Conservation (phyloP, 1,140 invertebrate species). For the Laodelphax striatellus region DNA sequence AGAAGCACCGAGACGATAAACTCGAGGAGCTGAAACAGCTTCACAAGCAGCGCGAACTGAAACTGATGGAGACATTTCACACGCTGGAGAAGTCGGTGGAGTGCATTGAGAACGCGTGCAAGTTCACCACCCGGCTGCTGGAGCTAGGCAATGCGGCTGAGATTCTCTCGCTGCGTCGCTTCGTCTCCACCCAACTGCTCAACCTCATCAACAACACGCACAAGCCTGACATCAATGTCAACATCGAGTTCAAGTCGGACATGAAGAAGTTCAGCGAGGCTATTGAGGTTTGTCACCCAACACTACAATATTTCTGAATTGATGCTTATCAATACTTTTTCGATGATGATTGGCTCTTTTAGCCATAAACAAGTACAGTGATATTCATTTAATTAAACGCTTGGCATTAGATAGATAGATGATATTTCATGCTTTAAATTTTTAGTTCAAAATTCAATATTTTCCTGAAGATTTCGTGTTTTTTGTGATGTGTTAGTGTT, state of each 20-base stretch:
- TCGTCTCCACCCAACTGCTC: slow-evolving; percentile 59
- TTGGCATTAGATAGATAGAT: too few relatives aligned
- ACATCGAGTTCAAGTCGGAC: slow-evolving; percentile 72
- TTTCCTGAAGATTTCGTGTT: too few relatives aligned
- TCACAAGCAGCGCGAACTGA: slow-evolving; percentile 72
- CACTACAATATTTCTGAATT: too few relatives aligned
- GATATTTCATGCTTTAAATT: too few relatives aligned
- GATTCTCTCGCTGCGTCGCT: slow-evolving; percentile 65
- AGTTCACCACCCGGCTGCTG: slow-evolving; percentile 65
- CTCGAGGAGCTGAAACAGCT: slow-evolving; percentile 64
- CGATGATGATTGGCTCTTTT: too few relatives aligned
- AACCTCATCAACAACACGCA: slow-evolving; percentile 68
- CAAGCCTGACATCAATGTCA: slow-evolving; percentile 61
- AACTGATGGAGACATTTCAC: slow-evolving; percentile 78
- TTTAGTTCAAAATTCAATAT: too few relatives aligned
- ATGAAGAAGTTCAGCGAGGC: slow-evolving; percentile 60
- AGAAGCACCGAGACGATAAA: slow-evolving; percentile 61
- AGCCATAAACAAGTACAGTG: too few relatives aligned
- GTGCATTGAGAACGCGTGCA: slow-evolving; percentile 71
- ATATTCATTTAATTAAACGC: too few relatives aligned
- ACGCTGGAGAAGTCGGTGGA: slow-evolving; percentile 64
- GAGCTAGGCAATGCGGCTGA: slow-evolving; percentile 73
- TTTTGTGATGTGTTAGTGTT: too few relatives aligned
- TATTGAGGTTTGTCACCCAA: slow-evolving; percentile 35
- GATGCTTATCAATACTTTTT: too few relatives aligned